A percentile compares a stretch with the other conserved stretches of the same genome.
phyloP scores from a whole-genome alignment of 2,113 vertebrate species.

The Centrocercus urophasianus region DNA sequence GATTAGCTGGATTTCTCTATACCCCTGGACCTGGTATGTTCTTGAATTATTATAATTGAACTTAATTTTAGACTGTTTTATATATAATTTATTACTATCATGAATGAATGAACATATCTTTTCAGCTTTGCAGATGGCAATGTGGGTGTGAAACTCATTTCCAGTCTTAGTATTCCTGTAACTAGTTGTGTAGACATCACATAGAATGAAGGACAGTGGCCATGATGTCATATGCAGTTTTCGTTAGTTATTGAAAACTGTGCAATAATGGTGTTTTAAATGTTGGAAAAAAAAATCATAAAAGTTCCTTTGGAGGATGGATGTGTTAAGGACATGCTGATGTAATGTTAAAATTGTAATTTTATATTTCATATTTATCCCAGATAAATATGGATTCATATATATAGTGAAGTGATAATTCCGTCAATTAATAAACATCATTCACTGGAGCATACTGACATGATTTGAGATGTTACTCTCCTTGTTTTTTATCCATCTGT shows the following conservation, averaged over 20 bases:
- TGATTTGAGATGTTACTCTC: background rate
- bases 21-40: slow-evolving; percentile 51
- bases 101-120: background rate
- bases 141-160: background rate
- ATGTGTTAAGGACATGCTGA: background rate
- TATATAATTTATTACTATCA: background rate
- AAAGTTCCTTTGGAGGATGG: background rate
- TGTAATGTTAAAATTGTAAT: background rate
- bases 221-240: background rate
- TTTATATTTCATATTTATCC: background rate
- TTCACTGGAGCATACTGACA: background rate
- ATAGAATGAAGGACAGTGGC: background rate
- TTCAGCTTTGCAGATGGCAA: background rate
- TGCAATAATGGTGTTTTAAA: background rate
- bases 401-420: background rate
- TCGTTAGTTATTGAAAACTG: background rate
- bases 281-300: background rate
- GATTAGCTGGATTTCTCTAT: slow-evolving; percentile 16
- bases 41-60: background rate
- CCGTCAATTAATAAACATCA: background rate
- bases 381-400: background rate
- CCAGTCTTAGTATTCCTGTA: background rate
- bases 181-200: background rate
- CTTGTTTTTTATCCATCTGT: background rate
- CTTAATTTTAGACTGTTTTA: background rate